Conservation (phyloP, 2,113 vertebrate genomes). For the Mus spicilegus region DNA sequence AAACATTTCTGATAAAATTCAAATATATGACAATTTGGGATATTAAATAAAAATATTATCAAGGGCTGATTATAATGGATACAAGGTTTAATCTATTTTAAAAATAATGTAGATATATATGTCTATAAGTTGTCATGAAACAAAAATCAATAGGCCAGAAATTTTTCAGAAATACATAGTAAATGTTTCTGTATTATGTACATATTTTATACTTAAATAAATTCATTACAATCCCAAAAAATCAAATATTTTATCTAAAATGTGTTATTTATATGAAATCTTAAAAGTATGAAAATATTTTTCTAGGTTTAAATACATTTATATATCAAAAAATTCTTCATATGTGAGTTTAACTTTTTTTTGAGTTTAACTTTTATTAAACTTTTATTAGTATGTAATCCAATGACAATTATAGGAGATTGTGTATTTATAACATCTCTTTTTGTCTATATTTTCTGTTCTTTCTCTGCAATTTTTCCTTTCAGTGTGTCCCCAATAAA, state of each 20-base stretch:
- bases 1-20: not conserved
- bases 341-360: not conserved
- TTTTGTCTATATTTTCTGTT: not conserved
- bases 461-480: slow-evolving; percentile 6
- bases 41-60: not conserved
- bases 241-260: not conserved
- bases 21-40: not conserved
- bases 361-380: not conserved
- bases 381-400: not conserved
- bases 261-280: not conserved
- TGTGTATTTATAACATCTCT: not conserved
- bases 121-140: not conserved
- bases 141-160: not conserved
- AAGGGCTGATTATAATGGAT: not conserved
- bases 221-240: not conserved
- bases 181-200: not conserved
- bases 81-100: not conserved
- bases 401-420: not conserved
- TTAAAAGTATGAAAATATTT: not conserved
- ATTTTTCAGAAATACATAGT: not conserved
- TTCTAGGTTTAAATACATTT: not conserved
- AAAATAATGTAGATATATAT: not conserved
- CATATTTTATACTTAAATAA: not conserved
- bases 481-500: not conserved
- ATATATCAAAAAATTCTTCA: not conserved